Percentiles rank a stretch among this genome's conserved stretches.
Conservation (phyloP, 1,140 invertebrate species). For the Bombus terrestris region DNA sequence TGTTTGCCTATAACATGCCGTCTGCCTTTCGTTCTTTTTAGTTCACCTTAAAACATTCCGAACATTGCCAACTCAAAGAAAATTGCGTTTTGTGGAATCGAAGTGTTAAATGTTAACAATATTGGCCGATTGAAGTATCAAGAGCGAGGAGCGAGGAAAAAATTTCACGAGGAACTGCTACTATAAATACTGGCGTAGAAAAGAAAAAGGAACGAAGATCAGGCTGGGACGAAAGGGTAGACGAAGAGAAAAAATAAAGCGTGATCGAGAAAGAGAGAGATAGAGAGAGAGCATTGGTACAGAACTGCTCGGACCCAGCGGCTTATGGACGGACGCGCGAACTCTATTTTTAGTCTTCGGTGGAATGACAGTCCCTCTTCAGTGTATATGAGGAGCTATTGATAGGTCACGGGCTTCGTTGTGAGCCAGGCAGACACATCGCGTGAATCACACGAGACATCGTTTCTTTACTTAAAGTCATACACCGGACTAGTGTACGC, state of each 20-base stretch:
- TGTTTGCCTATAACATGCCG: neutral
- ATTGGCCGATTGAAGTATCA: neutral
- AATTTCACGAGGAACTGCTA: neutral
- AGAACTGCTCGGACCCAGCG: slow-evolving; percentile 35
- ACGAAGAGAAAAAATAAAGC: neutral
- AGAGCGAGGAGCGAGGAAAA: neutral
- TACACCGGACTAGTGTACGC: neutral
- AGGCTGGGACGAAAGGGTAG: neutral
- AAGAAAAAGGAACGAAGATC: neutral
- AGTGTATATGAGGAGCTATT: slow-evolving; percentile 77
- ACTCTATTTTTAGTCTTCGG: slow-evolving; percentile 76
- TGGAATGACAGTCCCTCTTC: slow-evolving; percentile 78
- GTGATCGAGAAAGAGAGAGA: neutral
- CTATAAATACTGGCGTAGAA: neutral
- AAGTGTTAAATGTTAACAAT: neutral
- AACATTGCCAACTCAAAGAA: neutral
- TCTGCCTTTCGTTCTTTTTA: neutral
- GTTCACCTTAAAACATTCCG: neutral
- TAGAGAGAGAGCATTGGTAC: neutral
- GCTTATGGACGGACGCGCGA: slow-evolving; percentile 57
- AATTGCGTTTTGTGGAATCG: neutral
- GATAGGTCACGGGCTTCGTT: slow-evolving; percentile 73
- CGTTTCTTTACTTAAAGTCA: slow-evolving; percentile 40
- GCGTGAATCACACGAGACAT: slow-evolving; percentile 69
- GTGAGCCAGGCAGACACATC: slow-evolving; percentile 60